Conservation (phyloP, 2,888 invertebrate genomes). For the Coenonympha arcania region DNA sequence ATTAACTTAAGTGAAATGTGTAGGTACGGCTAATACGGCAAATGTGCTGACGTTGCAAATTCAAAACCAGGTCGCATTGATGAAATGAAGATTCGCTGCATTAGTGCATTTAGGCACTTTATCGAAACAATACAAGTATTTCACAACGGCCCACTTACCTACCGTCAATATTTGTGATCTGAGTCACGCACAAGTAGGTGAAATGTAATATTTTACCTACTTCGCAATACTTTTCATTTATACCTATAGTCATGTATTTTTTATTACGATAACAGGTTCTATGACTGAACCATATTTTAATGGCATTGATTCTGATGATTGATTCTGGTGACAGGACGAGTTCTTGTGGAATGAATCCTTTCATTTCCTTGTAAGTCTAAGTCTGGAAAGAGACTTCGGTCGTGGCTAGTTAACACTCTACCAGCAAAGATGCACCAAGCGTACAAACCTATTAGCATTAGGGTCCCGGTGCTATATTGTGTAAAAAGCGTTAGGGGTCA, state of each 20-base stretch:
- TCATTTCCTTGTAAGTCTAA: no score
- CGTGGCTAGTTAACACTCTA: no score
- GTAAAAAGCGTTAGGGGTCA: no score
- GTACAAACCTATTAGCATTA: no score
- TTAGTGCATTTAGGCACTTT: conserved; percentile 30
- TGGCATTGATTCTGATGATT: no score
- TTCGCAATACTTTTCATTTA: background rate
- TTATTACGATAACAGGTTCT: background rate
- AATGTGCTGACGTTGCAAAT: conserved; percentile 6
- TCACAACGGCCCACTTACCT: conserved; percentile 32
- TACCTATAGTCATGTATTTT: background rate
- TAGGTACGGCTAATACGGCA: no score
- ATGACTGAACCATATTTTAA: background rate
- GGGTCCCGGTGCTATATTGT: no score
- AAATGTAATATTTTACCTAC: background rate
- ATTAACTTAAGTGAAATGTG: no score
- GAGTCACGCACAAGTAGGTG: conserved; percentile 16
- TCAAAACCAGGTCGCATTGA: conserved; percentile 29
- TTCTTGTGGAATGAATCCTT: no score
- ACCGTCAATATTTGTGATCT: conserved; percentile 15
- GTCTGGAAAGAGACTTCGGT: no score
- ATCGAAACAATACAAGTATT: conserved; percentile 30
- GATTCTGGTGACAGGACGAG: no score
- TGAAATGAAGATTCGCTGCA: conserved; percentile 28
- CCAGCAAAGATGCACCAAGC: no score